phyloP scores from a whole-genome alignment of 2,888 invertebrate genomes.

The Drosophila setosimentum region DNA sequence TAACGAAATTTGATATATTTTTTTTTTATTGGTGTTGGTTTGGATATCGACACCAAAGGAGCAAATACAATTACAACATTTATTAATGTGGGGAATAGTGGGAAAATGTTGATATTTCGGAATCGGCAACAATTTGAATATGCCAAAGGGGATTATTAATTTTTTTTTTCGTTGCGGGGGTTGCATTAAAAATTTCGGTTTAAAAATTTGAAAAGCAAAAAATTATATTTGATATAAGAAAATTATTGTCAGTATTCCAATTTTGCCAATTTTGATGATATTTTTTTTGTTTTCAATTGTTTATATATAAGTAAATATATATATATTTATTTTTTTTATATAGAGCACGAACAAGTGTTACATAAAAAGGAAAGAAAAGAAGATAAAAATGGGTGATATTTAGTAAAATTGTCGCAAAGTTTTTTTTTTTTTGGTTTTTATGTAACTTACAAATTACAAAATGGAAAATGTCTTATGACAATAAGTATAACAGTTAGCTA shows the following conservation, averaged over 20 bases:
- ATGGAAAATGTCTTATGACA: conserved; percentile 70
- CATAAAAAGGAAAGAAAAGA: conserved; percentile 79
- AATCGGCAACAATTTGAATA: conserved; percentile 53
- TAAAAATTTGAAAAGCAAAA: conserved; percentile 48
- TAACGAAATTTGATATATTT: conserved; percentile 65
- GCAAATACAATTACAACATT: conserved; percentile 80
- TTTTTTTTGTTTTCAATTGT: conserved; percentile 71
- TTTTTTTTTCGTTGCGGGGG: conserved; percentile 39
- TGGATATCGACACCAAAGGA: conserved; percentile 74
- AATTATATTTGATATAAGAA: conserved; percentile 39
- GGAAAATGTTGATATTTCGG: conserved; percentile 42
- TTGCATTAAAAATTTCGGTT: conserved; percentile 48
- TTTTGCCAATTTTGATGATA: conserved; percentile 80
- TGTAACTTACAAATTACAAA: conserved; percentile 77
- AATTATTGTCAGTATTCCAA: conserved; percentile 76
- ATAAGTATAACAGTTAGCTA: conserved; percentile 69
- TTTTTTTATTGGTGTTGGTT: conserved; percentile 55
- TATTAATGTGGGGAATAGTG: conserved; percentile 63
- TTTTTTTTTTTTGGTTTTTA: conserved; percentile 42
- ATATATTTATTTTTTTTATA: conserved; percentile 57
- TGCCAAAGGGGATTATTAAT: conserved; percentile 36
- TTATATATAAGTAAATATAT: conserved; percentile 55
- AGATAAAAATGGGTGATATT: conserved; percentile 83
- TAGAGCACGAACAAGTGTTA: conserved; percentile 80
- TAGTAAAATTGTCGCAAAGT: conserved; percentile 78